Base-by-base conservation (phyloP, 2,797 vertebrate species). In the Sebastes iracundus region DNA sequence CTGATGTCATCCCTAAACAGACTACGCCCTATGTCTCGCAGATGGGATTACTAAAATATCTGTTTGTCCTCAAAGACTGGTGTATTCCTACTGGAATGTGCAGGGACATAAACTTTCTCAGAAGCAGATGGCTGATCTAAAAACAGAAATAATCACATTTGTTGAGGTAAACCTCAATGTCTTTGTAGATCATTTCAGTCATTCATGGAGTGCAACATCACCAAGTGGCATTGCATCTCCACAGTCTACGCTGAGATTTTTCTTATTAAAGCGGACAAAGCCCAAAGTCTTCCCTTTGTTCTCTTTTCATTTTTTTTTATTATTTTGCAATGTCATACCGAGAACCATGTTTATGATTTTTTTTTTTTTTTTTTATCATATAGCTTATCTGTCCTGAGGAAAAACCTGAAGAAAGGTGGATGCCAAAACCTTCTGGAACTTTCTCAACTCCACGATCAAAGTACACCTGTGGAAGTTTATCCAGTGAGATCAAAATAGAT, bases 11-110 rank as follows among this genome's bases (percentile, higher is more conserved):
- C 58, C 59, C 14, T 3, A 2, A 62, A 7, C 27, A 20, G 25
- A 55, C 56, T 14, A 9, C 33, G 62, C 25, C 38, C 5, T 5
- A 32, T 58, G 27, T 22, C 62, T 64, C 46, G 13, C 6, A 2
- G 35, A 27, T 0, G 42, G 28, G 23, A 72, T 80, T 23, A 42
- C 72, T 53, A 46, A 33, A 71, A 49, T 22, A 63, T 63, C 33
- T 5, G 53, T 53, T 76, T n/a, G 25, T 20, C 16, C 52, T 38
- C 7, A 68, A 46, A 72, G 13, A 74, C 11, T 11, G 27, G 10
- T 58, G 35, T 33, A 63, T 64, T 58, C 42, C 9, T 16, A 42
- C 12, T 25, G 3, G 5, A 66, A 77, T 18, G 38, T 52, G 53
- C 62, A 60, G 35, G 55, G 63, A 33, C 52, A 23, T 12, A 42